Evolutionary conservation across 2,888 invertebrate genomes (phyloP).

Genomic region (Andrena marginata): DNA sequence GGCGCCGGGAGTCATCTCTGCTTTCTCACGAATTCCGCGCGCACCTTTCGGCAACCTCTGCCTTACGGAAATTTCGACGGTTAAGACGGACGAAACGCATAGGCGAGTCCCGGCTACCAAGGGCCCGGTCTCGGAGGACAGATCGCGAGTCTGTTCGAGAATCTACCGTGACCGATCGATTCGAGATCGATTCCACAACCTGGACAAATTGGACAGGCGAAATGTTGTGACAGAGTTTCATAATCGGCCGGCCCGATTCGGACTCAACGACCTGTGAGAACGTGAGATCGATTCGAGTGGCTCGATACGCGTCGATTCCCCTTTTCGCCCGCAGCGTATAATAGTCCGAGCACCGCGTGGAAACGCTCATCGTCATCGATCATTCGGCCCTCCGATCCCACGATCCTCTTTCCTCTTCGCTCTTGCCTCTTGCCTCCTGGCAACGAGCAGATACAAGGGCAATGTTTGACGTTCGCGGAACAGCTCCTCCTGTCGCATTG

Average conservation of each 20-base stretch:
- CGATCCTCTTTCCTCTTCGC: neutral
- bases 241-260: conserved; percentile 69
- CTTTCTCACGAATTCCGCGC: conserved; percentile 56
- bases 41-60: conserved; percentile 1
- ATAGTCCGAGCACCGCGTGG: conserved; percentile 27
- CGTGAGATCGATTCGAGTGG: conserved; percentile 73
- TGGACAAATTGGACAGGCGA: conserved; percentile 53
- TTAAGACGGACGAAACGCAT: neutral
- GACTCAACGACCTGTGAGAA: conserved; percentile 64
- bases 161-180: conserved; percentile 47
- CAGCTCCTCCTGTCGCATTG: neutral
- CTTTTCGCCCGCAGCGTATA: conserved; percentile 41
- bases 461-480: conserved; percentile 6
- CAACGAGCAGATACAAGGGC: neutral
- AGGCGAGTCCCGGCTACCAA: no score
- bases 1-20: conserved; percentile 23
- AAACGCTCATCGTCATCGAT: conserved; percentile 58
- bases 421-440: neutral
- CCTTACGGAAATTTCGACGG: conserved; percentile 12
- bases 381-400: conserved; percentile 34
- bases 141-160: neutral
- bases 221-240: conserved; percentile 78
- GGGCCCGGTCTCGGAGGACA: neutral
- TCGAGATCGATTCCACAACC: conserved; percentile 1
- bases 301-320: conserved; percentile 43